Evolutionary conservation across 1,140 invertebrate species (phyloP), one percentile per base, ranked within the genome.

Genomic region (Ctenoplectra terminalis): DNA sequence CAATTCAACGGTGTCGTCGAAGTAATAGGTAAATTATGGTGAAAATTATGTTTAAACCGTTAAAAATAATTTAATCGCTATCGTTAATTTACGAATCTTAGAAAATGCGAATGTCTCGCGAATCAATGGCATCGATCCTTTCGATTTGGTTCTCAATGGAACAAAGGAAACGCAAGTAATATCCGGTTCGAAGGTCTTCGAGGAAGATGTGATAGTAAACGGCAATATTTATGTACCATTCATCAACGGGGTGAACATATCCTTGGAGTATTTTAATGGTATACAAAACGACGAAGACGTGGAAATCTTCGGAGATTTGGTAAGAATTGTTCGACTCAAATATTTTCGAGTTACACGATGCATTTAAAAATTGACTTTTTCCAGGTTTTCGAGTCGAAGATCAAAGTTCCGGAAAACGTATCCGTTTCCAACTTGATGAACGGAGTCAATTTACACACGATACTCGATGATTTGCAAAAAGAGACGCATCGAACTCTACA

Each of bases 271-370:
- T 43, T 48, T 72, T 1, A 58, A 80, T 26, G 85, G 89, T 29
- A 61, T 91, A 26, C 73, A 87, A 23, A 88, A 88, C n/a, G 48
- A 87, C 40, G 86, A 90, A 48, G 69, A 91, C 26, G 76, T 85
- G 11, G 69, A 87, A 1, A 89, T 93, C 8, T 46, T 54, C 20
- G 92, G 91, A 63, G 74, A 92, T 40, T 60, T 93, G 70, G 92
- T 93, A 78, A 82, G 82, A n/a, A 50, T 72, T 26, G 0, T 69
- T 34, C 46, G 9, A 48, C 61, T 82, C 26, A 70, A 73, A 37
- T 52, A 54, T 54, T 8, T 37, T 6, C 20, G 9, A 50, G 0
- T 8, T 13, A n/a, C 46, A 23, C 15, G 4, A 31, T 31, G 20
- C 58, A 26, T 52, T 85, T n/a, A 43, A 83, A n/a, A 52, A 37